Evolutionary conservation across 2,113 vertebrate species (phyloP).

Genomic region (Cettia cetti): DNA sequence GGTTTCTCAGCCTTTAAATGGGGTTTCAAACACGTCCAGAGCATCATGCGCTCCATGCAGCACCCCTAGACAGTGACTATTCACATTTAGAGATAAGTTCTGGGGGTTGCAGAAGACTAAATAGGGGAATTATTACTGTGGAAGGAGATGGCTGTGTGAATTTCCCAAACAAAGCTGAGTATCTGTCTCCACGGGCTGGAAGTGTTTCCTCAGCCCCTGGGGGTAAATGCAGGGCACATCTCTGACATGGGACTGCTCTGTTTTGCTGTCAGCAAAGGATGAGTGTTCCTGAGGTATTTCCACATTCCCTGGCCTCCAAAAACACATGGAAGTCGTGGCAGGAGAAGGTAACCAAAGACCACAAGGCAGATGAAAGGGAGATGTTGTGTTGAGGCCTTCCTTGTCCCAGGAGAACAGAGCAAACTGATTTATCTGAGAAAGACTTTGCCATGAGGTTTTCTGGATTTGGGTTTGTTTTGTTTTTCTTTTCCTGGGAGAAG

Average conservation of each 20-base stretch:
- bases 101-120: not conserved
- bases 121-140: not conserved
- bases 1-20: not conserved
- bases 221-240: not conserved
- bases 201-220: not conserved
- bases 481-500: not conserved
- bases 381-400: not conserved
- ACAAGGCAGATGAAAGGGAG: not conserved
- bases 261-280: not conserved
- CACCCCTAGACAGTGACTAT: not conserved
- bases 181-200: not conserved
- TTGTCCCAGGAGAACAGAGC: not conserved
- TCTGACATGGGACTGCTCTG: not conserved
- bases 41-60: not conserved
- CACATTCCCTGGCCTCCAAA: not conserved
- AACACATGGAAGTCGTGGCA: not conserved
- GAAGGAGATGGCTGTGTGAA: not conserved
- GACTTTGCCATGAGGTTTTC: not conserved
- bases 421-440: not conserved
- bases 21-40: not conserved
- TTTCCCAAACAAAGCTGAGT: accelerated
- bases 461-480: not conserved
- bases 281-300: not conserved
- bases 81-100: not conserved
- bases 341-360: not conserved